Evolutionary conservation across 2,888 invertebrate genomes (phyloP).

Genomic region (Noctua fimbriata): DNA sequence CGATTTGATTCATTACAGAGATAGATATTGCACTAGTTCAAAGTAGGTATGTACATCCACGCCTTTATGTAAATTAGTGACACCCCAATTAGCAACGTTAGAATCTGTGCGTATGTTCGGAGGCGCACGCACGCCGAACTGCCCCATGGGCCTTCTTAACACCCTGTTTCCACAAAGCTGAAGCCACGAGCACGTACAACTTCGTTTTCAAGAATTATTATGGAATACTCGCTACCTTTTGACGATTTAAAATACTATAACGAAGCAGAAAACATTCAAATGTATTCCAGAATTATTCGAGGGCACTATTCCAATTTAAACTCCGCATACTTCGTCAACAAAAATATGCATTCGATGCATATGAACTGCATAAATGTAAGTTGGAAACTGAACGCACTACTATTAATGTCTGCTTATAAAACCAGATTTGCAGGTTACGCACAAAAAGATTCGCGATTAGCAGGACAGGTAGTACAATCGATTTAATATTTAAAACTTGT

Average conservation of each 20-base stretch:
- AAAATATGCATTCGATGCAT: constrained; percentile 53
- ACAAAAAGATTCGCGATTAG: constrained; percentile 44
- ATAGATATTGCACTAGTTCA: constrained; percentile 24
- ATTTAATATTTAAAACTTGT: constrained; percentile 59
- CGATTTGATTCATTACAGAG: constrained; percentile 68
- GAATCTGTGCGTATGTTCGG: constrained; percentile 39
- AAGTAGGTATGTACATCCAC: neutral
- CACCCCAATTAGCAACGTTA: constrained; percentile 33
- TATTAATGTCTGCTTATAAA: constrained; percentile 37
- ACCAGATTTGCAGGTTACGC: constrained; percentile 44
- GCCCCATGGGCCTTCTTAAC: constrained; percentile 43
- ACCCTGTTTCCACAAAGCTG: constrained; percentile 26
- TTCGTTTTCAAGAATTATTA: constrained; percentile 3
- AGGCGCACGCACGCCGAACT: constrained; percentile 25
- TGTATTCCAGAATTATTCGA: constrained; percentile 50
- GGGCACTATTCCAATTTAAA: constrained; percentile 44
- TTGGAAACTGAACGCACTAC: constrained; percentile 33
- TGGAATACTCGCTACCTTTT: constrained; percentile 14
- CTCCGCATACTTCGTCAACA: constrained; percentile 35
- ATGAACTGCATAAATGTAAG: constrained; percentile 26
- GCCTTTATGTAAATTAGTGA: constrained; percentile 21
- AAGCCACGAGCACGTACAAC: constrained; percentile 9
- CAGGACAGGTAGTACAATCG: constrained; percentile 49
- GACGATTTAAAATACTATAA: constrained; percentile 22
- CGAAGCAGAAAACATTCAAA: constrained; percentile 47